Conservation (phyloP, 2,888 invertebrate genomes). For the Ferdinandea cuprea region DNA sequence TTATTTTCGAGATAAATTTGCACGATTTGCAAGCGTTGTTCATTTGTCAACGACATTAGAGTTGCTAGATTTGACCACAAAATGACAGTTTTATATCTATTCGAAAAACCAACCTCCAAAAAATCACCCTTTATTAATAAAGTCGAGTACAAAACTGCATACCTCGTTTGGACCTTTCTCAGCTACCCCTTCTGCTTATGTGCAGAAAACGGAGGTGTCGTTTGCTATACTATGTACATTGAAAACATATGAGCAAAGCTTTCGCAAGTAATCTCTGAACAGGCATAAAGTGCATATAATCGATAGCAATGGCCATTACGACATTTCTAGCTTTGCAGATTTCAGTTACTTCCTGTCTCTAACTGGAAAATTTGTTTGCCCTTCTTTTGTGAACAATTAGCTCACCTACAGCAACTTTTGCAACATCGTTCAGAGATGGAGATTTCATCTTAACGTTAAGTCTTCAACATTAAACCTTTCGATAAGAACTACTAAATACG, state of each 20-base stretch:
- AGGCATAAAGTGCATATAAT: constrained; percentile 1
- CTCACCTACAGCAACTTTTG: not conserved
- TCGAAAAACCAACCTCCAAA: too few species aligned
- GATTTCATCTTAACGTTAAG: too few species aligned
- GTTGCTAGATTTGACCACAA: too few species aligned
- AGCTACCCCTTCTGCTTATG: not conserved
- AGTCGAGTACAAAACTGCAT: not conserved
- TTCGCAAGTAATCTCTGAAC: not conserved
- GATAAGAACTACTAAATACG: too few species aligned
- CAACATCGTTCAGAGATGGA: too few species aligned
- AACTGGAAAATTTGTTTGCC: not conserved
- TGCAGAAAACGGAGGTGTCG: not conserved
- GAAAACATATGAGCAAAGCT: not conserved
- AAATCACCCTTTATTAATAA: too few species aligned
- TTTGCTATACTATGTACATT: not conserved
- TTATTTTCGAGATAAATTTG: too few species aligned
- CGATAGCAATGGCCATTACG: not conserved
- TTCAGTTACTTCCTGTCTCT: not conserved
- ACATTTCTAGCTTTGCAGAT: not conserved
- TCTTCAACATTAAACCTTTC: too few species aligned
- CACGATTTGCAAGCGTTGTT: too few species aligned
- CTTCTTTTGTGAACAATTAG: not conserved
- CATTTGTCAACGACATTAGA: too few species aligned
- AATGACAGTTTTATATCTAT: too few species aligned
- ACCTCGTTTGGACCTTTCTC: not conserved